These are phyloP conservation scores for Alosa alosa DNA, from an alignment of 2,113 vertebrate genomes.

Conservation along the genomic window DNA sequence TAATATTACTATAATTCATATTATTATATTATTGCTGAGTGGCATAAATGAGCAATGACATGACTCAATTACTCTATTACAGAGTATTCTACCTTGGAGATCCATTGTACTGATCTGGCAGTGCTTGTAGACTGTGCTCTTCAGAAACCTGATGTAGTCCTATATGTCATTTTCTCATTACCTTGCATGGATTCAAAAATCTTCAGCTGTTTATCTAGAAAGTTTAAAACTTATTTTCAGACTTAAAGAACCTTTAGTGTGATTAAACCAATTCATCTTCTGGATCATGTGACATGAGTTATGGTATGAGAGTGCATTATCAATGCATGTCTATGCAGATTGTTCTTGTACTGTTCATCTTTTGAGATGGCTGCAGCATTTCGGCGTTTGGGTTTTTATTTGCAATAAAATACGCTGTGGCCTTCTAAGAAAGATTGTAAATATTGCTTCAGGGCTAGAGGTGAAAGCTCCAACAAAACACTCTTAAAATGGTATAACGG, in stretches of 20 bases:
- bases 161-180: neutral
- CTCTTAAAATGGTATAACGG: neutral
- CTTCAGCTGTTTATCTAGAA: too few species aligned
- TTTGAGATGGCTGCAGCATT: neutral
- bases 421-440: neutral
- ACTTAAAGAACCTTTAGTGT: neutral
- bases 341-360: neutral
- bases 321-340: neutral
- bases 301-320: neutral
- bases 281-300: neutral
- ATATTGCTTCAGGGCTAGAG: conserved; percentile 3
- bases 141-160: neutral
- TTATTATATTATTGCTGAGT: conserved; percentile 14
- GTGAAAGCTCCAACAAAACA: neutral
- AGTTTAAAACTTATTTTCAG: neutral
- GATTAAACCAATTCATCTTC: neutral
- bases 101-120: neutral
- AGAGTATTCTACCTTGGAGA: neutral
- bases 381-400: neutral
- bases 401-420: conserved; percentile 7
- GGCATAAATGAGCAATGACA: neutral
- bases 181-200: neutral
- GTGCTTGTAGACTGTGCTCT: conserved; percentile 1
- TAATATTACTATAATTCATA: neutral
- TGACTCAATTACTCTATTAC: neutral